Base-by-base conservation (phyloP, 2,888 invertebrate species). In the Noctua janthina region DNA sequence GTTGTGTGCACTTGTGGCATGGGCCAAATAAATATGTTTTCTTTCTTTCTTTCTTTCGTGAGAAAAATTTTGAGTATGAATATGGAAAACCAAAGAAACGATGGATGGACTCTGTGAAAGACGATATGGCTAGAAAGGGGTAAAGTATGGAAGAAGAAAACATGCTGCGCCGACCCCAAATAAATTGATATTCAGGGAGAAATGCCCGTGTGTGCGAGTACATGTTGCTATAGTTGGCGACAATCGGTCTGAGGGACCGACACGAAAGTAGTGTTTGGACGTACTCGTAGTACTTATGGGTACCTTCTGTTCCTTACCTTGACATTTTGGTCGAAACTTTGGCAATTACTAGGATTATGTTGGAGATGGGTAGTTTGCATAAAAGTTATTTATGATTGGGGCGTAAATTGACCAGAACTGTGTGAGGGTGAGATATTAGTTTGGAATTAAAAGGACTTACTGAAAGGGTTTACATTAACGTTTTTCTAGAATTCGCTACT, bases 261-360 rank as follows among this genome's bases (percentile, higher is more conserved):
- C 29, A 29, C n/a, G n/a, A 11, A n/a, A 59, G 11, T 59, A 54
- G 23, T 59, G 35, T 51, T 17, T 39, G 13, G 35, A 23, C n/a
- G 35, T 46, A 23, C 5, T n/a, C 7, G 35, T 39, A 39, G 23
- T 66, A 29, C 39, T 39, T 35, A n/a, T 17, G 59, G 43, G 43
- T 35, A 71, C 49, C 43, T 23, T 51, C n/a, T 84, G 56, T 54
- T 59, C 49, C n/a, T 15, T 7, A 8, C 23, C 35, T 51, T 67
- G 73, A 46, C 29, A 39, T 46, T 67, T 62, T 71, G 85, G 67
- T 46, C 23, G n/a, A 72, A 79, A 80, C 66, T 82, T 82, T 2
- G 54, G 68, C 72, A 80, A 54, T 85, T 85, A 29, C 29, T 29
- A n/a, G 72, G 68, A 80, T 80, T 85, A 82, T 54, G 43, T 43